phyloP scores from a whole-genome alignment of 2,888 invertebrate genomes.

The Homarus gammarus region DNA sequence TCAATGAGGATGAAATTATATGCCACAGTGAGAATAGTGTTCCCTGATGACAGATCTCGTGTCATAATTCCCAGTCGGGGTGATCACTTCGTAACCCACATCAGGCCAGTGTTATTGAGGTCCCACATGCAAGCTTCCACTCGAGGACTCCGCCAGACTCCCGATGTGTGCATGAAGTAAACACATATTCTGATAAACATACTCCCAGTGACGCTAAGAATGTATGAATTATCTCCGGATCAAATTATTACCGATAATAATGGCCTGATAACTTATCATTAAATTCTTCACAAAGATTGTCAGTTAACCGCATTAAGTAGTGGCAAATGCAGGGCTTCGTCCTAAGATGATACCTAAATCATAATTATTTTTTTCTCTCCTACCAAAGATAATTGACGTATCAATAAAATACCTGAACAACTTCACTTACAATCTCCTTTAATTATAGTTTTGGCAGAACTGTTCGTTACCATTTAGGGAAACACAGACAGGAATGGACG shows the following conservation, averaged over 20 bases:
- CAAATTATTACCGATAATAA: conserved; percentile 15
- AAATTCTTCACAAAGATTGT: neutral
- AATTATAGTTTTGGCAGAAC: neutral
- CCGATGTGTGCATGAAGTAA: neutral
- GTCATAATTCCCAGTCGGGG: neutral
- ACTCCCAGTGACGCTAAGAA: neutral
- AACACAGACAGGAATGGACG: neutral
- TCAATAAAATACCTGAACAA: neutral
- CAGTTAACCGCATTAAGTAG: conserved; percentile 3
- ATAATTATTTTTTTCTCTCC: neutral
- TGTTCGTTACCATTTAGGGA: neutral
- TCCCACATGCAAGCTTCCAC: neutral
- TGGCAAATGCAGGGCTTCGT: conserved; percentile 5
- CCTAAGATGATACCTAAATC: neutral
- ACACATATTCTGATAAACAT: neutral
- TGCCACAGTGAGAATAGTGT: neutral
- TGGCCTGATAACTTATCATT: conserved; percentile 6
- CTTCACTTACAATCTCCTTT: conserved; percentile 9
- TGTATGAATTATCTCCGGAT: neutral
- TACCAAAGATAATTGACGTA: neutral
- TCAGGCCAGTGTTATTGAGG: neutral
- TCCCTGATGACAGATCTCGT: neutral
- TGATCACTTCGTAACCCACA: neutral
- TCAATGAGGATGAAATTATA: neutral
- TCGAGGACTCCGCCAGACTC: neutral